Base-by-base conservation (phyloP, 2,113 vertebrate species). In the Cavia porcellus region DNA sequence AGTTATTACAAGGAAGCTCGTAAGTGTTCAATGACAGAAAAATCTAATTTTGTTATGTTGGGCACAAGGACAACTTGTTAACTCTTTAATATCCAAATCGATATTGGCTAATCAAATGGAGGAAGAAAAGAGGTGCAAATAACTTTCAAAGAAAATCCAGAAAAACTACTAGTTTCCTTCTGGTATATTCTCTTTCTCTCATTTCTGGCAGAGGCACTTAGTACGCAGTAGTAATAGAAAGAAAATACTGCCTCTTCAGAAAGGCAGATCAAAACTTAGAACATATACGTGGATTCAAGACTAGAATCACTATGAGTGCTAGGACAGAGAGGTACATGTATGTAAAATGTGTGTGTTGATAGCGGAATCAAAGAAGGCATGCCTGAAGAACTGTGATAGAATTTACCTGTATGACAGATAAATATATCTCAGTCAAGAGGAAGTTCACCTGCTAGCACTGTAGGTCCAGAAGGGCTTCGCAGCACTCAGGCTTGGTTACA, bases 141-240 rank as follows among this genome's bases (percentile, higher is more conserved):
- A 6, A 57, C 11, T 55, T 79, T 74, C 24, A 77, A 28, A 20
- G 10, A 89, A 79, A 91, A 68, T 19, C 86, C 42, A 90, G 32
- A 61, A 79, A 88, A 93, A 24, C 28, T n/a, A 62, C 30, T 91
- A 61, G 13, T 59, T 64, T 94, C 62, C 28, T 92, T 95, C 38
- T 91, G 32, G 15, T 74, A 80, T 42, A 10, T 64, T 92, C 62
- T 74, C 61, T 28, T 45, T 62, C 7, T 86, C 59, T 89, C 77
- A 25, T 70, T 19, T 89, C 25, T 77, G 25, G 38, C 5, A 8
- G 50, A 55, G 19, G 20, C 17, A 72, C 20, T 85, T 85, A 92
- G 30, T 15, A 64, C n/a, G 77, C 3, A 75, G 5, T 32, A 59
- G 13, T 35, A 11, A 90, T 0, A 15, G 50, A 30, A 94, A 89